Percentiles rank a stretch among this genome's conserved stretches.
Conservation (phyloP, 2,797 vertebrate species). For the Acropternis orthonyx region DNA sequence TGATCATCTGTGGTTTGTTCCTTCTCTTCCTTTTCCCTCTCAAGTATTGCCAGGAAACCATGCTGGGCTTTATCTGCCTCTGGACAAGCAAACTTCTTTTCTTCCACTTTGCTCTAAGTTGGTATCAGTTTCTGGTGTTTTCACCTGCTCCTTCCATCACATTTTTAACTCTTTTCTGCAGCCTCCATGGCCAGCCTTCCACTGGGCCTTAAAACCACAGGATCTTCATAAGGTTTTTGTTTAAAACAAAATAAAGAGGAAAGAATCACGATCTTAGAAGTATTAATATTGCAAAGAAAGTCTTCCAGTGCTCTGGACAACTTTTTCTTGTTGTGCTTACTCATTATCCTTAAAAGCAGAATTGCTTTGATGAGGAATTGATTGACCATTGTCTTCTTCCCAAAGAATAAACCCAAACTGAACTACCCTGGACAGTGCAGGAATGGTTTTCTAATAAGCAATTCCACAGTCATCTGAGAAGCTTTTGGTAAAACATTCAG, state of each 20-base stretch:
- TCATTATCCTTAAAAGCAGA: neutral
- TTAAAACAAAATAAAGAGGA: neutral
- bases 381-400: neutral
- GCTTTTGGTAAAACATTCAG: neutral
- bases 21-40: neutral
- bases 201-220: neutral
- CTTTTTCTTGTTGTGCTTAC: neutral
- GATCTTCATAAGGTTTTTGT: neutral
- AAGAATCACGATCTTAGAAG: neutral
- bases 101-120: neutral
- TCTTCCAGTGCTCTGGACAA: neutral
- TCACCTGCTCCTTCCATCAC: neutral
- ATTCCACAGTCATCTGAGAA: neutral
- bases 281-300: neutral
- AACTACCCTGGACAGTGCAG: neutral
- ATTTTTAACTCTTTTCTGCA: neutral
- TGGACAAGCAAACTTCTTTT: neutral
- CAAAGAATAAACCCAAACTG: neutral
- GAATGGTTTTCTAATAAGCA: neutral
- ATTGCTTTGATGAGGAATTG: neutral
- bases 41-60: neutral
- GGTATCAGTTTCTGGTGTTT: neutral
- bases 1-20: constrained; percentile 1
- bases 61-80: neutral
- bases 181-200: neutral